phyloP scores from a whole-genome alignment of 2,797 vertebrate genomes.

The Rhadinocentrus ornatus region DNA sequence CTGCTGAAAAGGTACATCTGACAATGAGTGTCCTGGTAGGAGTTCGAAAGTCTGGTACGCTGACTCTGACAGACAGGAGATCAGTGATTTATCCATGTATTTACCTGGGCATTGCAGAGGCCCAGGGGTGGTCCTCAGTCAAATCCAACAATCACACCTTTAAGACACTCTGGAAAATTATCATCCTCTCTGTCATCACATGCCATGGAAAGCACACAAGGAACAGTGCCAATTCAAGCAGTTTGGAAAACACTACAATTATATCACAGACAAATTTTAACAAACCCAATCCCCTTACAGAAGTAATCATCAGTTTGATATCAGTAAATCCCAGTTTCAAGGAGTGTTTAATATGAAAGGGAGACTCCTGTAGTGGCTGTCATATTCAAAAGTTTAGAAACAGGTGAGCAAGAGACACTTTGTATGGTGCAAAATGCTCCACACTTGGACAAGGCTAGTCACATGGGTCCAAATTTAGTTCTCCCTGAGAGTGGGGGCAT shows the following conservation, averaged over 20 bases:
- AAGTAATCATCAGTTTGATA: constrained; percentile 69
- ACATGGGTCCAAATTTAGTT: constrained; percentile 41
- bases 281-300: constrained; percentile 62
- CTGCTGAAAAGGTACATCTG: constrained; percentile 39
- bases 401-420: constrained; percentile 37
- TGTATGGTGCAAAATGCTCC: constrained; percentile 45
- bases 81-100: constrained; percentile 73
- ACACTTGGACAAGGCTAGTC: constrained; percentile 50
- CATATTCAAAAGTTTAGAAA: constrained; percentile 46
- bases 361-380: constrained; percentile 46
- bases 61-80: constrained; percentile 78
- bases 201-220: constrained; percentile 67
- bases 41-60: constrained; percentile 68
- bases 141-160: constrained; percentile 82
- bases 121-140: constrained; percentile 78
- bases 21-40: constrained; percentile 59
- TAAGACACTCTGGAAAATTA: constrained; percentile 71
- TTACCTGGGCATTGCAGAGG: constrained; percentile 70
- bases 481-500: constrained; percentile 63
- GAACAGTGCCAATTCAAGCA: constrained; percentile 74
- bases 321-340: constrained; percentile 58
- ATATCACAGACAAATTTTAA: constrained; percentile 77
- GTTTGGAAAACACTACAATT: constrained; percentile 74
- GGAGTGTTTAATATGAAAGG: constrained; percentile 50
- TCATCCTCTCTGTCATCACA: constrained; percentile 74